A percentile compares a stretch with the other conserved stretches of the same genome.
Conservation (phyloP, 2,888 invertebrate species). For the Aspidiotus rigidus region DNA sequence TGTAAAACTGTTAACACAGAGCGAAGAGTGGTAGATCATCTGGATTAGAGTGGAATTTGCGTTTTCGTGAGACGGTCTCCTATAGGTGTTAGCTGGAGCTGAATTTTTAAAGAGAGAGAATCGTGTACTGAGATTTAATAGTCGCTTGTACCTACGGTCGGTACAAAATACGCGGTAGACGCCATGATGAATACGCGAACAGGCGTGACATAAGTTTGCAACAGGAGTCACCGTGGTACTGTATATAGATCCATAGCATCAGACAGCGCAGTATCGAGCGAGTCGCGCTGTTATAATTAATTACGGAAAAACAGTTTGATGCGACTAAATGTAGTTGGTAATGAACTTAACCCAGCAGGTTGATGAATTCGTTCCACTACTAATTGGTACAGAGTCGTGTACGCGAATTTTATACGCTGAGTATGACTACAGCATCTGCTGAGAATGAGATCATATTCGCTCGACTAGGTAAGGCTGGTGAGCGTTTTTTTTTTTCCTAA, state of each 20-base stretch:
- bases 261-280: no score
- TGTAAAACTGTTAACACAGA: slow-evolving; percentile 10
- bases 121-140: not conserved
- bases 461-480: no score
- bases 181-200: not conserved
- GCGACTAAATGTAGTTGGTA: slow-evolving; percentile 4
- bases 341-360: slow-evolving; percentile 4
- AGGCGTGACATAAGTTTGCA: not conserved
- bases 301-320: not conserved
- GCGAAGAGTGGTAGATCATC: slow-evolving; percentile 11
- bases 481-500: no score
- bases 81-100: not conserved
- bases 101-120: not conserved
- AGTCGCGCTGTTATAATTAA: not conserved
- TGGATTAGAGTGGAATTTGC: not conserved
- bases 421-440: no score
- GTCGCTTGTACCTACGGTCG: no score
- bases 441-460: no score
- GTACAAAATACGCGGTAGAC: no score
- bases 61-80: not conserved
- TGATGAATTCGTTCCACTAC: not conserved
- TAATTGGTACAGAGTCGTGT: not conserved
- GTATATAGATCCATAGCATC: no score
- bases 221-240: no score
- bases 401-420: no score